Evolutionary conservation across 2,888 invertebrate genomes (phyloP).

Genomic region (Scaptodrosophila latifasciaeformis): DNA sequence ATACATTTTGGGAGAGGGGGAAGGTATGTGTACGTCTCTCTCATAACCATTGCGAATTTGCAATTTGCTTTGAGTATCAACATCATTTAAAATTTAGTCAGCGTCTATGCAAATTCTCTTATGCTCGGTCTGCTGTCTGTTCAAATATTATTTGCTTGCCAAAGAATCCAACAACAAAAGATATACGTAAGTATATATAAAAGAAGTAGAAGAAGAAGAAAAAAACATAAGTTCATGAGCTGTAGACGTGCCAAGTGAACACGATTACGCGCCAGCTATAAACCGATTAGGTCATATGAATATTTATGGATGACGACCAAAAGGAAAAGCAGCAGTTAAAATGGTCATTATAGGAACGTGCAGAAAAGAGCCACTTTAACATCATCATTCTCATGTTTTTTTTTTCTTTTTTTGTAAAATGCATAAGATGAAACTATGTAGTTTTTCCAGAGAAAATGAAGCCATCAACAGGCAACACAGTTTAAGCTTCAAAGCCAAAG

Average conservation of each 20-base stretch:
- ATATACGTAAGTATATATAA: too few relatives aligned
- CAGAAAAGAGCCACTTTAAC: too few relatives aligned
- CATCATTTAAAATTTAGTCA: slow-evolving; percentile 16
- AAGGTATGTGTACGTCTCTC: too few relatives aligned
- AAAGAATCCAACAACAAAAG: too few relatives aligned
- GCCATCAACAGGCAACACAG: too few relatives aligned
- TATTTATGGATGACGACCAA: slow-evolving; percentile 46
- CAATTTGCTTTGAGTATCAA: slow-evolving; percentile 1
- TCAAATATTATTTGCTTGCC: slow-evolving; percentile 7
- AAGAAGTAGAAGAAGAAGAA: slow-evolving; percentile 6
- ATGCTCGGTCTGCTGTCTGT: slow-evolving; percentile 11
- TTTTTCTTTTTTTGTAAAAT: too few relatives aligned
- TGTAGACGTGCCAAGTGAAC: slow-evolving; percentile 44
- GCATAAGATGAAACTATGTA: too few relatives aligned
- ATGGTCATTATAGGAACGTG: slow-evolving; percentile 20
- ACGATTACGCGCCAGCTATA: slow-evolving; percentile 46
- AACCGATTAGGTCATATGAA: slow-evolving; percentile 60
- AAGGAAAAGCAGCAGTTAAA: not conserved
- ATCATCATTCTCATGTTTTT: too few relatives aligned
- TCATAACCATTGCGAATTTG: too few relatives aligned
- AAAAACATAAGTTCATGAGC: slow-evolving; percentile 34
- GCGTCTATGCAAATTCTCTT: slow-evolving; percentile 36
- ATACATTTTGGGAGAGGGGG: too few relatives aligned
- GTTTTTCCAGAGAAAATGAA: too few relatives aligned
- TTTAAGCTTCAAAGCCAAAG: too few relatives aligned